Evolutionary conservation across 2,113 vertebrate species (phyloP).

Genomic region (Scolopax mira): DNA sequence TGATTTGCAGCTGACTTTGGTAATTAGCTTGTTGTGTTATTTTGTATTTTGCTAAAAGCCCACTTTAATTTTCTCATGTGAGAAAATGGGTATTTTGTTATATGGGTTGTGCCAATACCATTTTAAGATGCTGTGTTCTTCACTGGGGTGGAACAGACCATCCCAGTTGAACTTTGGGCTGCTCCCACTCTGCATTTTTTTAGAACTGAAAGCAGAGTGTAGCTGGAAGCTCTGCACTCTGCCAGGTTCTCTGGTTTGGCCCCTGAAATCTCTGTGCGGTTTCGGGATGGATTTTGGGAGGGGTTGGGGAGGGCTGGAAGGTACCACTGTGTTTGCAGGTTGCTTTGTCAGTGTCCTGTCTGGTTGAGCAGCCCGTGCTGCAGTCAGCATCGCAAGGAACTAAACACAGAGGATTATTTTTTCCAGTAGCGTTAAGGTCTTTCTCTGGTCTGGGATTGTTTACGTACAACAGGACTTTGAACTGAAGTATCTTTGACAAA

Average conservation of each 20-base stretch:
- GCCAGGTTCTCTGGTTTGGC: background rate
- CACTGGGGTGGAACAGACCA: background rate
- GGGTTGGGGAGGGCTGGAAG: background rate
- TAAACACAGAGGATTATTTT: background rate
- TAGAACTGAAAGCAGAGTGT: background rate
- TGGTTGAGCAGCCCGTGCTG: background rate
- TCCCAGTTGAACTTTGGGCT: background rate
- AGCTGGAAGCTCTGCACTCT: background rate
- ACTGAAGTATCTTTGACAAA: background rate
- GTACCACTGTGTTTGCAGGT: background rate
- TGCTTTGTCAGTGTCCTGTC: background rate
- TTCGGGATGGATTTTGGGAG: background rate
- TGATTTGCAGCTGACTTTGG: conserved; percentile 39
- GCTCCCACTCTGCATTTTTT: background rate
- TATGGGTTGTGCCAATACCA: background rate
- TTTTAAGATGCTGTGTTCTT: background rate
- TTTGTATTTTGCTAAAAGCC: conserved; percentile 12
- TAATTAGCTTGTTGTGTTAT: background rate
- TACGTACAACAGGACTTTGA: background rate
- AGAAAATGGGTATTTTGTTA: conserved; percentile 45
- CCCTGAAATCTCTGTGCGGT: background rate
- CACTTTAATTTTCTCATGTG: conserved; percentile 44
- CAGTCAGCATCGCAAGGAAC: background rate
- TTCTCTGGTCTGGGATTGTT: background rate
- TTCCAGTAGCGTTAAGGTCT: background rate